Evolutionary conservation across 2,113 vertebrate genomes (phyloP), one percentile per base, ranked within the genome.

Genomic region (Ivindomyrus marchei): DNA sequence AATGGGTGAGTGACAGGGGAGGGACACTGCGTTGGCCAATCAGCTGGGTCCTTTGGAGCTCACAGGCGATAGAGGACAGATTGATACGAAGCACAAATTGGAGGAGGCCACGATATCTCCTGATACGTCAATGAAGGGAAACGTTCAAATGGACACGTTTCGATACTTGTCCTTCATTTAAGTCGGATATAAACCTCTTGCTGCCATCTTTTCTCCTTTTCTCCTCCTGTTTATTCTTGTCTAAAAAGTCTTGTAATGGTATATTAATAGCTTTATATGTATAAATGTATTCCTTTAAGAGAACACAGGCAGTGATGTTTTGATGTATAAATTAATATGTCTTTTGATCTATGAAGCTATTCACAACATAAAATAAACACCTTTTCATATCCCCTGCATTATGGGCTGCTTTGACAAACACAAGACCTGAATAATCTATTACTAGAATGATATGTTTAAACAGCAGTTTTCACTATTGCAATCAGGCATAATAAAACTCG

Each of bases 311-410:
- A 77, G 80, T 19, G 19, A 84, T 84, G 39, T 84, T 84, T 84
- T 84, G 19, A n/a, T 47, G 19, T 83, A 47, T 84, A 77, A 31
- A 45, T 84, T 47, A 24, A 87, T 86, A 86, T 87, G 24, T 36
- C 80, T 45, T 84, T 84, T 87, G 49, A 87, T 87, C 46, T 53
- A 87, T 87, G 47, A 87, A 56, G 31, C 85, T 87, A 50, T 87
- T 87, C 27, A n/a, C 31, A 8, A 6, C 50, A 56, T 87, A 87
- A 85, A 85, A 85, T 85, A 85, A 85, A 87, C 50, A 87, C 19
- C 85, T 53, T 87, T 87, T 36, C 85, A 52, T 87, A 53, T 87
- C 47, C 83, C 17, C 47, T 87, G 21, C 50, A 31, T 87, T 87
- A 87, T 56, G 27, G n/a, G 50, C 50, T 21, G 50, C 85, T n/a